Base-by-base conservation (phyloP, 2,888 invertebrate species). In the Augochlorella aurata region DNA sequence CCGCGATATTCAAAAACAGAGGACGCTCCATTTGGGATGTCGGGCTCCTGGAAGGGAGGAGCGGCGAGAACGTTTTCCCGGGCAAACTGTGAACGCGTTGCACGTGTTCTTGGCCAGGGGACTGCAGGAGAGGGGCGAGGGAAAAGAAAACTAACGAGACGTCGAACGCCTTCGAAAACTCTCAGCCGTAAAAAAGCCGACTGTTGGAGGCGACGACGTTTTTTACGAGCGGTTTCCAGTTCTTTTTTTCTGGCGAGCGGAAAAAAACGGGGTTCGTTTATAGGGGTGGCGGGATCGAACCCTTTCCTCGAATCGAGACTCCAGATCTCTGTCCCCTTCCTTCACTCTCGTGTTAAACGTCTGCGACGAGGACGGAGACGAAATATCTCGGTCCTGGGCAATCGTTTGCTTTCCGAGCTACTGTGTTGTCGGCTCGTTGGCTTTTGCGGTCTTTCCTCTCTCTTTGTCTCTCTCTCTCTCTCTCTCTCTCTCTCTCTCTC, bases 391-490 rank as follows among this genome's bases (percentile, higher is more conserved):
- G n/a, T 45, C 73, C 66, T 44, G 21, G 74, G 74, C 77, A 74
- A 70, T 79, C 61, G 80, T 86, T 82, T 75, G 78, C 74, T 68
- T 18, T 81, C 61, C 66, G 50, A 24, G 78, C 83, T 81, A 79
- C 85, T 77, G 76, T 71, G 72, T 58, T 58, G 52, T 66, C 80
- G 79, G 67, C 87, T 86, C 79, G 81, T 81, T 83, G 85, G 81
- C 86, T 88, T 87, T 79, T 86, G 89, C 88, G 88, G 88, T 88
- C 82, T 87, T 71, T 75, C 81, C 61, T 54, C 72, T 18, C 49
- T 54, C 68, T 45, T 52, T 38, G 47, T 49, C 9, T 14, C 9
- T 45, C 9, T 14, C 24, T 44, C 38, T 38, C 7, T 88, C 81
- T 86, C 67, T 75, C 82, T 21, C 54, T 66, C 69, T 18, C 29